A percentile compares a stretch with the other conserved stretches of the same genome.
Evolutionary conservation across 2,888 invertebrate genomes (phyloP).

Genomic region (Malthinus flaveolus): DNA sequence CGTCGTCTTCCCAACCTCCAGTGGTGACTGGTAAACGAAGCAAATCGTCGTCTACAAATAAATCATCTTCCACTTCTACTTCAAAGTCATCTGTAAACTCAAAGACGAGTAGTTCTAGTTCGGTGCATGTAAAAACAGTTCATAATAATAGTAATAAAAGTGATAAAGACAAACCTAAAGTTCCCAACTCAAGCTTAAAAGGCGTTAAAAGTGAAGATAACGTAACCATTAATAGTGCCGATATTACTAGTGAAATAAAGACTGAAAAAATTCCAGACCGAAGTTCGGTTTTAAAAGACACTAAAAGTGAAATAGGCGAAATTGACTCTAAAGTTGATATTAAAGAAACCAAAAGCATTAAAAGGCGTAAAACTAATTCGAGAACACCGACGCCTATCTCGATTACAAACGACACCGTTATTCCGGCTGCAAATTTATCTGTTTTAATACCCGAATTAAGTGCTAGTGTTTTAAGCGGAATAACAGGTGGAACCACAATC

Average conservation of each 20-base stretch:
- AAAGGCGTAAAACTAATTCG: conserved; percentile 52
- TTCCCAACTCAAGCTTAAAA: conserved; percentile 37
- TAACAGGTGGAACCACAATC: conserved; percentile 27
- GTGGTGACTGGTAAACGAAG: conserved; percentile 41
- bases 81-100: conserved; percentile 35
- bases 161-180: conserved; percentile 36
- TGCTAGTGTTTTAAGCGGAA: conserved; percentile 36
- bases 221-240: conserved; percentile 16
- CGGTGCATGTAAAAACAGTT: conserved; percentile 46
- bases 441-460: conserved; percentile 26
- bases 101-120: conserved; percentile 24
- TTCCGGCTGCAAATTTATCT: conserved; percentile 28
- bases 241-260: conserved; percentile 18
- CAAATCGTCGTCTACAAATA: conserved; percentile 41
- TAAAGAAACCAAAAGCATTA: conserved; percentile 46
- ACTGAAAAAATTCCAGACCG: conserved; percentile 22
- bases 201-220: conserved; percentile 47
- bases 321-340: conserved; percentile 28
- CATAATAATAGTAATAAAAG: conserved; percentile 41
- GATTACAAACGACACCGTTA: conserved; percentile 34
- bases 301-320: conserved; percentile 21
- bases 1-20: conserved; percentile 43
- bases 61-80: conserved; percentile 33
- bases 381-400: conserved; percentile 54
- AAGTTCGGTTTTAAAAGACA: conserved; percentile 15